Conservation (phyloP, 2,113 vertebrate species). For the Herpetotheres cachinnans region DNA sequence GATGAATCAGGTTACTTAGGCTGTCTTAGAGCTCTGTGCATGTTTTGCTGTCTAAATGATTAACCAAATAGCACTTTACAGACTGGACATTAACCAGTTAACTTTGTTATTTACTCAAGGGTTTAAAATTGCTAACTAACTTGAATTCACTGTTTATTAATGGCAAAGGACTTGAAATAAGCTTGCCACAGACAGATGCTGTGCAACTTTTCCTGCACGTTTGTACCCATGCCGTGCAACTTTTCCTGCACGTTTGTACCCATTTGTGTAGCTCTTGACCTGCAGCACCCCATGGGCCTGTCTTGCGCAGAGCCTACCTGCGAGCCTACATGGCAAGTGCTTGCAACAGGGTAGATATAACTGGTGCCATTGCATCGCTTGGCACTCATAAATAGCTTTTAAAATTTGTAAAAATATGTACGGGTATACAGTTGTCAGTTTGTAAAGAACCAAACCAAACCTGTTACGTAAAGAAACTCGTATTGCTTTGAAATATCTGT, state of each 20-base stretch:
- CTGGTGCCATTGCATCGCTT: not conserved
- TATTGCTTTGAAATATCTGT: not conserved
- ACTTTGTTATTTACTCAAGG: not conserved
- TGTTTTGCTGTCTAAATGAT: not conserved
- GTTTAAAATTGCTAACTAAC: not conserved
- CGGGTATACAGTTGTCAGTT: not conserved
- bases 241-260: not conserved
- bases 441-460: not conserved
- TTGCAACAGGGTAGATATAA: not conserved
- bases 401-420: not conserved
- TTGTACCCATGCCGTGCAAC: not conserved
- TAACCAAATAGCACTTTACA: not conserved
- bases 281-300: not conserved
- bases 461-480: not conserved
- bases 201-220: not conserved
- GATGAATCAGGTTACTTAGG: not conserved
- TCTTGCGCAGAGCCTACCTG: not conserved
- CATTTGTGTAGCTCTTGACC: not conserved
- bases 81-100: not conserved
- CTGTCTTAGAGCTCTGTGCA: not conserved
- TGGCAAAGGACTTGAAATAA: not conserved
- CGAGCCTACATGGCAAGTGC: not conserved
- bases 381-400: not conserved
- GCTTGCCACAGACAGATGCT: not conserved
- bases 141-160: not conserved